Base-by-base conservation (phyloP, 1,140 invertebrate species). In the Hormaphis cornu region DNA sequence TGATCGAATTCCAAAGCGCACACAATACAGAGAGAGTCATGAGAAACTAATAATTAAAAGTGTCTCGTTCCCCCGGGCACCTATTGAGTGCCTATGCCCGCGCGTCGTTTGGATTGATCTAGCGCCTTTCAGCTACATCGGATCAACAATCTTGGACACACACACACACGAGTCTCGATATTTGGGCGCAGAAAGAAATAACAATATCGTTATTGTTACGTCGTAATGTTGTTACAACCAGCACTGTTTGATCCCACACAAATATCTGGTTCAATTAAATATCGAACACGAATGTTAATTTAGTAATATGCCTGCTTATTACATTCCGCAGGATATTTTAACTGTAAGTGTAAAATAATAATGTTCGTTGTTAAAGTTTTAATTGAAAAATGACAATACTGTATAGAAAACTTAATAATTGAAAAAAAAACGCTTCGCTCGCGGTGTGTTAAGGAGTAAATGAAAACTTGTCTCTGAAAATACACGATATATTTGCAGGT, bases 1-100 rank as follows among this genome's bases (percentile, higher is more conserved):
- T 12, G 2, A 63, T 48, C 59, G 58, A 63, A 63, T 63, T 63
- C 59, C 40, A 46, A 48, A 30, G n/a, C 42, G 18, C 44, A 63
- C 59, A 63, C n/a, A n/a, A n/a, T n/a, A n/a, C n/a, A 44, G 28
- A 63, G 42, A 44, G 33, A 42, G 37, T 61, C 18, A 22, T 33
- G 28, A 63, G 18, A 28, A 63, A 30, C 42, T 20, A 20, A 35
- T 33, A 63, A 63, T 63, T 63, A 63, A 48, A 61, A 63, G 33
- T 20, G 26, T 48, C 22, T 63, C 30, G 6, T 46, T 56, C 12
- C 30, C 33, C 20, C 7, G 58, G 35, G 37, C n/a, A n/a, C n/a
- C n/a, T 46, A 63, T 63, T 63, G 26, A 46, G 9, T 37, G 48
- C 44, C 12, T 22, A 20, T 24, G n/a, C n/a, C n/a, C n/a, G n/a